These are phyloP conservation scores for Andinoacara biseriatus DNA, from an alignment of 2,113 vertebrate genomes.

Conservation along the genomic window DNA sequence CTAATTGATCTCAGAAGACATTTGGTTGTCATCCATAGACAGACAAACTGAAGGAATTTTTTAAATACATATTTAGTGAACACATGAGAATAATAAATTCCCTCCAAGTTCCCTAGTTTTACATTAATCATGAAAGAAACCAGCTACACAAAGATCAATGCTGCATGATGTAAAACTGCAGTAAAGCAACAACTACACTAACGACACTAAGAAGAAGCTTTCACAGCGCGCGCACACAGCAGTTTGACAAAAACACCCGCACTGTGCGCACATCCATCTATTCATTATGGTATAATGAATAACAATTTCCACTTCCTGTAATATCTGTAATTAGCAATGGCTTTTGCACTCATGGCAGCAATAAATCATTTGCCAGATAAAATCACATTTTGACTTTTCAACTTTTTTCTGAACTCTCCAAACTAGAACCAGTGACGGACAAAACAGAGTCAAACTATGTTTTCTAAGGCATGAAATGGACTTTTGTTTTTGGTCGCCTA, in stretches of 20 bases:
- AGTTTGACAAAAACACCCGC: conserved; percentile 11
- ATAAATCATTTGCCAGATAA: not conserved
- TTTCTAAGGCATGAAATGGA: not conserved
- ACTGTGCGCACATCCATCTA: not conserved
- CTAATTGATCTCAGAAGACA: conserved; percentile 65
- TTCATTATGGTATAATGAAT: conserved; percentile 10
- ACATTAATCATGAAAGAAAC: conserved; percentile 24
- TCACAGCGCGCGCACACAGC: not conserved
- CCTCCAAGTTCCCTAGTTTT: not conserved
- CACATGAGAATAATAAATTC: conserved; percentile 1
- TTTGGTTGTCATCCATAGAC: conserved; percentile 24
- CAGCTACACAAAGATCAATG: conserved; percentile 2
- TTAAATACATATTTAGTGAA: not conserved
- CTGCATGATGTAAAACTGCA: not conserved
- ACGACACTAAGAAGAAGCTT: not conserved
- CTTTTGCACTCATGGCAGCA: not conserved
- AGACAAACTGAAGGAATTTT: conserved; percentile 8
- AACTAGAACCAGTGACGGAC: not conserved
- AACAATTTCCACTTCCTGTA: conserved; percentile 21
- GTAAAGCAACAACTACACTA: not conserved
- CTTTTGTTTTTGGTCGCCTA: conserved; percentile 1
- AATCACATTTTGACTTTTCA: not conserved
- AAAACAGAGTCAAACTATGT: not conserved
- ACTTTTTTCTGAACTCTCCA: not conserved
- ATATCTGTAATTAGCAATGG: conserved; percentile 5